Evolutionary conservation across 2,113 vertebrate species (phyloP), one percentile per base, ranked within the genome.

Genomic region (Urocynchramus pylzowi): DNA sequence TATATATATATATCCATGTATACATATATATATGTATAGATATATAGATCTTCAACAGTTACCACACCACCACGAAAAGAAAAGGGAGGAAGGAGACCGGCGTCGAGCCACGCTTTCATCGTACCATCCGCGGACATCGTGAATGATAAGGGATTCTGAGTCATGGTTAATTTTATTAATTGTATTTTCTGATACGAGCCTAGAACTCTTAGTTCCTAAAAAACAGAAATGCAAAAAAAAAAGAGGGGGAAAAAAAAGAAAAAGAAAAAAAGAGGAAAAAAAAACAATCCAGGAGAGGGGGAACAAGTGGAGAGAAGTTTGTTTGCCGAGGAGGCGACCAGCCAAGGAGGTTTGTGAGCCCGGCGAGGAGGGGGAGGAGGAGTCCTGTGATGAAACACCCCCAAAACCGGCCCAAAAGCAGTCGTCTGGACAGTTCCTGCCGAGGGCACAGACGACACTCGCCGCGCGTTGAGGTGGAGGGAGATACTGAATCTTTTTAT

Each of bases 81-180:
- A 89, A 90, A 94, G 85, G 94, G 91, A 87, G 93, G 91, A 93
- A 91, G 91, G 95, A 94, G 69, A 97, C 77, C 22, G 49, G 88
- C 33, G 8, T 75, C 81, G n/a, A 92, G 93, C 87, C 90, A 65
- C 79, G 39, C 82, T 15, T 89, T 89, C 95, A 87, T 97, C 80
- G 49, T 92, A 93, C 94, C 93, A 97, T 97, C 84, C 91, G 59
- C 23, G 96, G 97, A 98, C 97, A 95, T 97, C 86, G 95, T 76
- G 97, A 97, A 98, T 94, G 96, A 97, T 92, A 97, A 97, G 95
- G 97, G 97, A 97, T 98, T 98, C 96, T 93, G 97, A 97, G 75
- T 97, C 98, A 97, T 95, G 95, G 90, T 98, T 98, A 93, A 98
- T 98, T 98, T 98, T 96, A 97, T 98, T 98, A 97, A 98, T 98